Percentiles rank a stretch among this genome's conserved stretches.
Conservation (phyloP, 2,888 invertebrate species). For the Helleia helle region DNA sequence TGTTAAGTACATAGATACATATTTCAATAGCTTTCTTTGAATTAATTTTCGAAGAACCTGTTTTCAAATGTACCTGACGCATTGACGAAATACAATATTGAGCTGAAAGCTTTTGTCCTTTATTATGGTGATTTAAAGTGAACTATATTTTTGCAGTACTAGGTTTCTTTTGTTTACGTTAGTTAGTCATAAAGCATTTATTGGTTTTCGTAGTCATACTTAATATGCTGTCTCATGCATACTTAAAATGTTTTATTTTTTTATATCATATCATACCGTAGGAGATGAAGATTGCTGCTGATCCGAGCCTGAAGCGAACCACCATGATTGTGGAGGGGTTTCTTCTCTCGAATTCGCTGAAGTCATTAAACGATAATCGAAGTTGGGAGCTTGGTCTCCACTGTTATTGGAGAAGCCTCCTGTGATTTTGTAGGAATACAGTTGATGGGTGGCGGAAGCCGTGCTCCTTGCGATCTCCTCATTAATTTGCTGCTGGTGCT, state of each 20-base stretch:
- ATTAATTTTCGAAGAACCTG: no score
- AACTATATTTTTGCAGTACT: no score
- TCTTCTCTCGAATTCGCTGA: slow-evolving; percentile 69
- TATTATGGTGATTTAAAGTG: no score
- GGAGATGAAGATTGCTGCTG: slow-evolving; percentile 63
- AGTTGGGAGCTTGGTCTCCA: slow-evolving; percentile 78
- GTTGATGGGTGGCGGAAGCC: slow-evolving; percentile 76
- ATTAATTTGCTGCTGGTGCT: slow-evolving; percentile 66
- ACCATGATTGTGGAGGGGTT: slow-evolving; percentile 75
- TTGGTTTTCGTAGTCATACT: neutral
- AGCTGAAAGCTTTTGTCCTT: no score
- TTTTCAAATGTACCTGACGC: no score
- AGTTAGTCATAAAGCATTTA: neutral
- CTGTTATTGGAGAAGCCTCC: slow-evolving; percentile 84
- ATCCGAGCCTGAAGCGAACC: slow-evolving; percentile 81
- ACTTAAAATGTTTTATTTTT: neutral
- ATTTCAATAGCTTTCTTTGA: no score
- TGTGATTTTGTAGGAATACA: slow-evolving; percentile 90
- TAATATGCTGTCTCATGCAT: neutral
- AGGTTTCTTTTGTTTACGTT: neutral
- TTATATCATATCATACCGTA: slow-evolving; percentile 34
- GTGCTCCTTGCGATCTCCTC: slow-evolving; percentile 63
- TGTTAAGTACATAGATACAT: no score
- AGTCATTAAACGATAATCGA: slow-evolving; percentile 83
- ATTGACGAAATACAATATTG: no score